These are phyloP conservation scores for Chromoteleia sp. DNA, from an alignment of 2,888 invertebrate genomes.

Conservation along the genomic window DNA sequence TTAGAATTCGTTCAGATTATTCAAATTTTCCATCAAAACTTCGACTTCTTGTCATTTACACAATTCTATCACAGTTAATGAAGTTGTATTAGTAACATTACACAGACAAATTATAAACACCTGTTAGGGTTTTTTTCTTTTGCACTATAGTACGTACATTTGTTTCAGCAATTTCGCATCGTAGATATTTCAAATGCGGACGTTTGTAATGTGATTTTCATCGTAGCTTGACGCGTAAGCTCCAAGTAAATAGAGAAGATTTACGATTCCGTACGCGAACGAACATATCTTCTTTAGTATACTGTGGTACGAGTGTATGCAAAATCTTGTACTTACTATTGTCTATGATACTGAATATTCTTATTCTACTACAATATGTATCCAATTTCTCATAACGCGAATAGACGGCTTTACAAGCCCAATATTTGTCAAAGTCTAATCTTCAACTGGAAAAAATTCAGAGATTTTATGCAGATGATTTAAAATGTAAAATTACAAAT, in stretches of 20 bases:
- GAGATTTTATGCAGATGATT: too few relatives aligned
- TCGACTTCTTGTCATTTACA: too few relatives aligned
- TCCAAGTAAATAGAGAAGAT: constrained; percentile 18
- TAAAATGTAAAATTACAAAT: too few relatives aligned
- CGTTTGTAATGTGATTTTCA: constrained; percentile 23
- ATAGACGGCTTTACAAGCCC: too few relatives aligned
- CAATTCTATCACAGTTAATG: too few relatives aligned
- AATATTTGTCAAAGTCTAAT: too few relatives aligned
- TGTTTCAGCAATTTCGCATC: not conserved
- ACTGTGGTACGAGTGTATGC: not conserved
- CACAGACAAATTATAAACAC: too few relatives aligned
- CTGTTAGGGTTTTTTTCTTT: too few relatives aligned
- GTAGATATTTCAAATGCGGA: constrained; percentile 11
- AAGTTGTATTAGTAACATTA: too few relatives aligned
- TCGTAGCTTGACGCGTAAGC: constrained; percentile 13
- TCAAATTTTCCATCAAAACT: too few relatives aligned
- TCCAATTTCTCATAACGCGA: constrained; percentile 3
- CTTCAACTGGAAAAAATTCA: too few relatives aligned
- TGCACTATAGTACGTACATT: not conserved
- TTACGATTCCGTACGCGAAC: constrained; percentile 18
- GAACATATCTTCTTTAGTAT: constrained; percentile 27
- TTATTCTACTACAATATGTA: constrained; percentile 4
- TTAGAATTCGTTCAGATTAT: too few relatives aligned
- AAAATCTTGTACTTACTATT: constrained; percentile 10
- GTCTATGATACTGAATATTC: constrained; percentile 2